Conservation (phyloP, 2,888 invertebrate genomes). For the Lissonota sp. region DNA sequence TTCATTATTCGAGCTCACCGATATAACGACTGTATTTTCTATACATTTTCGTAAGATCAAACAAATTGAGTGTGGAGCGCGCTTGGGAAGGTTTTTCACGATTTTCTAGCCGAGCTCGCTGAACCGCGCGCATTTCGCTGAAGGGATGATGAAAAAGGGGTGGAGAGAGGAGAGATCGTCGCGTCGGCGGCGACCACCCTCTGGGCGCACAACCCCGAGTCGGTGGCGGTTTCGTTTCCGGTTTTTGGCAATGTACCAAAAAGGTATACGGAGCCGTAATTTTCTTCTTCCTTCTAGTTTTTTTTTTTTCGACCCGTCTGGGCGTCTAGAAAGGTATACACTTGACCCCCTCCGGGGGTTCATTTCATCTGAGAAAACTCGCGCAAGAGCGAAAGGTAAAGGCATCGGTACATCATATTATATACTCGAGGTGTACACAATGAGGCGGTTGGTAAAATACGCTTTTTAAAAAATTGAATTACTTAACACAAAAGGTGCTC, state of each 20-base stretch:
- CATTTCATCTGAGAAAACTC: not conserved
- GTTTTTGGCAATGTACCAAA: conserved; percentile 68
- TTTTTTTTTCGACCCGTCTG: conserved; percentile 23
- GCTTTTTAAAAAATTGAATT: too few relatives aligned
- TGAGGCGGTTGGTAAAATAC: too few relatives aligned
- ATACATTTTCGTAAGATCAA: conserved; percentile 17
- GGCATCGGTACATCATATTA: too few relatives aligned
- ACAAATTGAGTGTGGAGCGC: conserved; percentile 42
- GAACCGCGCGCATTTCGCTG: conserved; percentile 10
- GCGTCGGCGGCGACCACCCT: conserved; percentile 27
- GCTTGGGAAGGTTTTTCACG: conserved; percentile 34
- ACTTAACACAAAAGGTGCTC: too few relatives aligned
- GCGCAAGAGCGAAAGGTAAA: not conserved
- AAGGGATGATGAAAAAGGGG: conserved; percentile 20
- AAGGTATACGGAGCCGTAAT: conserved; percentile 38
- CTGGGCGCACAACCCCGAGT: conserved; percentile 44
- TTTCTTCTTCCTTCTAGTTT: conserved; percentile 31
- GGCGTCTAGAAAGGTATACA: conserved; percentile 16
- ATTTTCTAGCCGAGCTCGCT: conserved; percentile 26
- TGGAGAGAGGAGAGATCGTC: conserved; percentile 5
- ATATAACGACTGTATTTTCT: conserved; percentile 9
- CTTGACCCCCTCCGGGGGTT: conserved; percentile 12
- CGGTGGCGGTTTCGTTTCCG: conserved; percentile 69
- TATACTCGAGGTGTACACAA: too few relatives aligned
- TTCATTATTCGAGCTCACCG: not conserved